Evolutionary conservation across 1,140 invertebrate species (phyloP), one percentile per base, ranked within the genome.

Genomic region (Drosophila eugracilis): DNA sequence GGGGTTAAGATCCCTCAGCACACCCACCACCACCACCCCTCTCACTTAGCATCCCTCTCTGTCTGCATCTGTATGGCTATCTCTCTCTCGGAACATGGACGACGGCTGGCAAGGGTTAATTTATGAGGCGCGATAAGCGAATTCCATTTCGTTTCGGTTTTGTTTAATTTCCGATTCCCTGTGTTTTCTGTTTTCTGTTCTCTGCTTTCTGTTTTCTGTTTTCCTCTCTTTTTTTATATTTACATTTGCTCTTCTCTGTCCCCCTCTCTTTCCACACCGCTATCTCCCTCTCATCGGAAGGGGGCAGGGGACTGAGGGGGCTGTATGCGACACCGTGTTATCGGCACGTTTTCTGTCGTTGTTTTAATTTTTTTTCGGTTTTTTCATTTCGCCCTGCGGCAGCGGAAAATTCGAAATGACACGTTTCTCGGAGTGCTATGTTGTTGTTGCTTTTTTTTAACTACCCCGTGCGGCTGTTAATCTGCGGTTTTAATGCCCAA

Each of bases 161-260:
- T 86, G 81, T 86, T 86, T 86, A 86, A 86, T 86, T 86, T 86
- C 83, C 81, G 81, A 86, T 86, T 88, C 84, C 72, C 81, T 85
- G 54, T 75, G 60, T 74, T 59, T 72, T 72, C 71, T 81, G 55
- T 81, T 77, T 73, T 73, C 55, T 75, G 60, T 74, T 59, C 59
- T 72, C 71, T 81, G 55, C 81, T 77, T 73, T 73, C 55, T 75
- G 60, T 74, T 59, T 72, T 72, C 71, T 81, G 55, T 81, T 77
- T 73, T 73, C 55, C n/a, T n/a, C 66, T 75, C 30, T 62, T 28
- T 66, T 66, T 47, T 37, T 54, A 49, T 84, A 85, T 84, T 84
- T 84, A 85, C 80, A 84, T 86, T 71, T 67, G 47, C 17, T 30
- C 14, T 42, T 28, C n/a, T 60, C 10, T 44, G 12, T n/a, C 39